Percentiles rank a stretch among this genome's conserved stretches.
Conservation (phyloP, 2,113 vertebrate species). For the Corvus hawaiiensis region DNA sequence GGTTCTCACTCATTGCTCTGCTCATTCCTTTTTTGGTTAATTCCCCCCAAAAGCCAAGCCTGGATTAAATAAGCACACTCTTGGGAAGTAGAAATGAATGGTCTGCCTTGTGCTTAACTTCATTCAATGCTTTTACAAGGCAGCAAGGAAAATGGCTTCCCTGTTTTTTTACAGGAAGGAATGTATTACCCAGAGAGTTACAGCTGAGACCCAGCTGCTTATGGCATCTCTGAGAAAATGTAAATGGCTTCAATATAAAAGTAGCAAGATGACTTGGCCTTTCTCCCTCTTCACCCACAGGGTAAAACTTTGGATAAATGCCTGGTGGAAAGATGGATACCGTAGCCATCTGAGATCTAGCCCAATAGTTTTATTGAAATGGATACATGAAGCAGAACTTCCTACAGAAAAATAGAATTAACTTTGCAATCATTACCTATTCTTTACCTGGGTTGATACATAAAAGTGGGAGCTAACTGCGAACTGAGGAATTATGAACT, state of each 20-base stretch:
- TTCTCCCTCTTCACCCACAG: background rate
- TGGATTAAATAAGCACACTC: background rate
- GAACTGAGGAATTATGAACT: background rate
- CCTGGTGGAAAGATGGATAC: background rate
- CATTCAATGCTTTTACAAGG: background rate
- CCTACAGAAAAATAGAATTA: background rate
- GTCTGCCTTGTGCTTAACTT: background rate
- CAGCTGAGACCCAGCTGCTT: slow-evolving; percentile 1
- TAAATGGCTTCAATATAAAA: background rate
- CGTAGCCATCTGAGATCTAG: background rate
- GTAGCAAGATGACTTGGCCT: background rate
- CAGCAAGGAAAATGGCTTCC: background rate
- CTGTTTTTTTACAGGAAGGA: background rate
- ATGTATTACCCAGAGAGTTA: background rate
- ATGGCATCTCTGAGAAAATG: background rate
- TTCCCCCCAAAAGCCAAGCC: background rate
- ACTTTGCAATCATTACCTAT: background rate
- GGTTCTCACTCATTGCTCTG: background rate
- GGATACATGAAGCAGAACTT: background rate
- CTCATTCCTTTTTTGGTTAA: background rate
- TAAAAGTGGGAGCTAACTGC: background rate
- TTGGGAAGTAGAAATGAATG: background rate
- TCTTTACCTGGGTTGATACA: background rate
- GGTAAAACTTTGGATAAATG: background rate
- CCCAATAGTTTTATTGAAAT: background rate